Conservation (phyloP, 2,113 vertebrate genomes). For the Actinemys pallida region DNA sequence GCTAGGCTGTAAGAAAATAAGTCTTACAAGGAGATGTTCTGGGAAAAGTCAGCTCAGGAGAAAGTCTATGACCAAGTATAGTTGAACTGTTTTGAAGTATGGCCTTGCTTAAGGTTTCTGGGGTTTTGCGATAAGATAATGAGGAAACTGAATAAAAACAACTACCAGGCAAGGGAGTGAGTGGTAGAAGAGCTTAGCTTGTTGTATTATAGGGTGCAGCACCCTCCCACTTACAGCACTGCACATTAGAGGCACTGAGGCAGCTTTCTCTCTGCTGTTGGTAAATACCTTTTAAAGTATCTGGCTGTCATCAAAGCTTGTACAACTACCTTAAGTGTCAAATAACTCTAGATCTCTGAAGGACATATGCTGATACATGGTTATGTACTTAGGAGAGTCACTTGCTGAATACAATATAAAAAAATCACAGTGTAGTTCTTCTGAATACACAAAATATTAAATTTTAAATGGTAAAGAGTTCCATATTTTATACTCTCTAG, state of each 20-base stretch:
- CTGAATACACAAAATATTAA: neutral
- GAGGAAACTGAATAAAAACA: slow-evolving; percentile 60
- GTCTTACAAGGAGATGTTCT: neutral
- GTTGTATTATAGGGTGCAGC: neutral
- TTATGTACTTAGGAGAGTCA: neutral
- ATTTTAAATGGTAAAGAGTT: neutral
- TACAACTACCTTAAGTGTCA: neutral
- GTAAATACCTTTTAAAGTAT: neutral
- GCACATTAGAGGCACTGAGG: neutral
- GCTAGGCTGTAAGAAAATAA: accelerated
- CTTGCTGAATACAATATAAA: neutral
- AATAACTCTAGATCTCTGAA: neutral
- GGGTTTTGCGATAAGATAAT: slow-evolving; percentile 61
- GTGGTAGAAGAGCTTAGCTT: neutral
- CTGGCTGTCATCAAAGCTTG: neutral
- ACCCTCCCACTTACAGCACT: neutral
- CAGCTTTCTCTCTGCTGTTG: neutral
- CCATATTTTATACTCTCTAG: neutral
- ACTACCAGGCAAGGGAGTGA: neutral
- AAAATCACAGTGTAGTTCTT: neutral
- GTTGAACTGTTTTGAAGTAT: slow-evolving; percentile 34
- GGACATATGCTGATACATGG: accelerated
- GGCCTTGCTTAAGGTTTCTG: slow-evolving; percentile 21
- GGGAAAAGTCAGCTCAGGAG: neutral
- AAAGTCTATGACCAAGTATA: neutral